A percentile compares a stretch with the other conserved stretches of the same genome.
Conservation (phyloP, 2,113 vertebrate genomes). For the Lagopus muta region DNA sequence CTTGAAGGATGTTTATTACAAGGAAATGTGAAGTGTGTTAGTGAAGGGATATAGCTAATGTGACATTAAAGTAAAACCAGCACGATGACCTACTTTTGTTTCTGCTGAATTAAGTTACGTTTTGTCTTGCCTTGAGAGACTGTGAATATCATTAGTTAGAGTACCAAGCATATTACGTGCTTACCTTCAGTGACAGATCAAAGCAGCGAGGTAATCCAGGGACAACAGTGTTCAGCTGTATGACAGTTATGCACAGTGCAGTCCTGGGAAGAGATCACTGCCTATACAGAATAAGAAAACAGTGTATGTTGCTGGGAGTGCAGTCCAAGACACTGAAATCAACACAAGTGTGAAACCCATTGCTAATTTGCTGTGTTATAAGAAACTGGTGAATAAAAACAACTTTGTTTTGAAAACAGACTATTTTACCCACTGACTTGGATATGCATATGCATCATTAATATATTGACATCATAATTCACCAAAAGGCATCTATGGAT, state of each 20-base stretch:
- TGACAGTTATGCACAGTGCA: background rate
- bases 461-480: fast-evolving
- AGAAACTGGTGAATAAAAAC: background rate
- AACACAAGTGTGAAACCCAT: background rate
- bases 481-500: fast-evolving
- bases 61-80: background rate
- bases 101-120: background rate
- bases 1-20: background rate
- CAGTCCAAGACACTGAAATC: no score
- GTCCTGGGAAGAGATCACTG: background rate
- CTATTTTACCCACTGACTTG: background rate
- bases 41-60: background rate
- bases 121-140: background rate
- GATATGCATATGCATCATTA: fast-evolving
- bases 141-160: background rate
- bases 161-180: background rate
- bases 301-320: fast-evolving
- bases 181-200: background rate
- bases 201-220: background rate
- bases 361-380: background rate
- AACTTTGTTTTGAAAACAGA: background rate
- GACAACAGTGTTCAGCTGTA: background rate
- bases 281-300: background rate
- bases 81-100: background rate
- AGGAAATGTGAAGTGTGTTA: background rate